Base-by-base conservation (phyloP, 92 coral and sea anemone species). In the Porites evermanni region DNA sequence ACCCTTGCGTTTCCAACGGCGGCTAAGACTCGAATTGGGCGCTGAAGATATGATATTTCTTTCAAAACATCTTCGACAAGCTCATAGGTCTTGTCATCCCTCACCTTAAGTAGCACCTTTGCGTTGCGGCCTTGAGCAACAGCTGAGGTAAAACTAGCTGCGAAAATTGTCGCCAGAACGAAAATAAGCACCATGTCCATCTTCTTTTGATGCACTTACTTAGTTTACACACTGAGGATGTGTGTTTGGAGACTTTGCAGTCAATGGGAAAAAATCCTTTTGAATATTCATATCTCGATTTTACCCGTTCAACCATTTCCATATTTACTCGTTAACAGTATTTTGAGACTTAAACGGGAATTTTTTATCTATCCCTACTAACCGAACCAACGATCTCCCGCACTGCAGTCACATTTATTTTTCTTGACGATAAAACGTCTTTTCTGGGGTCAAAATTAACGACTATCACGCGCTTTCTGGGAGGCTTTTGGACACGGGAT, bases 1-100 rank as follows among this genome's bases (percentile, higher is more conserved):
- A 92, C 93, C 51, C 91, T 61, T 26, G 93, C 84, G 44, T 86
- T 93, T 7, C 95, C 95, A 16, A 89, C 77, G 26, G 88, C 88
- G 6, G 93, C 84, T 2, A 86, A 38, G 11, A 89, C 86, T 54
- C 60, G 80, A 26, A 89, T 78, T 21, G 93, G 91, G 3, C 26
- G 8, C 64, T 61, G 29, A n/a, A 92, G 86, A 47, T 76, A 18
- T 6, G 64, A 79, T 1, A 92, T 67, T 56, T 86, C 83, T 19
- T n/a, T 6, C 68, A 92, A 63, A 6, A 81, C 83, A 8, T 65
- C 64, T 81, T 29, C 53, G 26, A 80, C 87, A 3, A 91, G 56
- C 60, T 64, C 66, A 64, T 53, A 84, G 1, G 75, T 29, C 32
- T 79, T 54, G 4, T 19, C 8, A 18, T 51, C 61, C 19, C 1